Percentiles rank a stretch among this genome's conserved stretches.
phyloP scores from a whole-genome alignment of 2,113 vertebrate species.

The Leucopsar rothschildi region DNA sequence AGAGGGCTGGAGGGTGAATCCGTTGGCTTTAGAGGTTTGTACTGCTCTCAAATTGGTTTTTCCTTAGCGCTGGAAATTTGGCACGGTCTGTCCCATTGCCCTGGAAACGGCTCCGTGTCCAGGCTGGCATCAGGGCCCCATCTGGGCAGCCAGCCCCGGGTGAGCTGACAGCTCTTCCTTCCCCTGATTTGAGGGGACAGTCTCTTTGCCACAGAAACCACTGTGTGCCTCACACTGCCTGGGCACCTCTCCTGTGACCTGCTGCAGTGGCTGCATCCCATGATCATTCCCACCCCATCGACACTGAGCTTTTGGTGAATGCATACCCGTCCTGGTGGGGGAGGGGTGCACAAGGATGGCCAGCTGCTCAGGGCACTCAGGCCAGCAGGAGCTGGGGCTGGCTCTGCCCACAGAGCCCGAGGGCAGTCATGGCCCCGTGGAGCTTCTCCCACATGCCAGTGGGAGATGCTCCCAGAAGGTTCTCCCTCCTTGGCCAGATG shows the following conservation, averaged over 20 bases:
- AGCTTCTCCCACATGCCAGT: not conserved
- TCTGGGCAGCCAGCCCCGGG: rapidly evolving
- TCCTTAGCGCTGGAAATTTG: not conserved
- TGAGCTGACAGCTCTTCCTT: not conserved
- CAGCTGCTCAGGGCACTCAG: rapidly evolving
- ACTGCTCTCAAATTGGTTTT: not conserved
- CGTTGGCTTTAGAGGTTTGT: not conserved
- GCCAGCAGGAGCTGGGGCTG: not conserved
- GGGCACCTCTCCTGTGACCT: not conserved
- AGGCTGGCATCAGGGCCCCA: not conserved
- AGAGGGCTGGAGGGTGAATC: not conserved
- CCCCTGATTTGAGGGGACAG: not conserved
- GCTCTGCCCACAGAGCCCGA: not conserved
- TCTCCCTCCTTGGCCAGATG: not conserved
- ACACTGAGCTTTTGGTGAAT: not conserved
- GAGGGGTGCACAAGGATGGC: not conserved
- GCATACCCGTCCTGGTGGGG: rapidly evolving
- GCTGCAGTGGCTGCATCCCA: not conserved
- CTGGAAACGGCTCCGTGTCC: not conserved
- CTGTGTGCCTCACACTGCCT: not conserved
- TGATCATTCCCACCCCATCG: not conserved
- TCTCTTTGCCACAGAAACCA: not conserved
- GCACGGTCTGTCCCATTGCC: not conserved
- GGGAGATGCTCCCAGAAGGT: not conserved
- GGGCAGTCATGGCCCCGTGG: rapidly evolving